phyloP scores from a whole-genome alignment of 2,888 invertebrate species.

The Drosophila mimica region DNA sequence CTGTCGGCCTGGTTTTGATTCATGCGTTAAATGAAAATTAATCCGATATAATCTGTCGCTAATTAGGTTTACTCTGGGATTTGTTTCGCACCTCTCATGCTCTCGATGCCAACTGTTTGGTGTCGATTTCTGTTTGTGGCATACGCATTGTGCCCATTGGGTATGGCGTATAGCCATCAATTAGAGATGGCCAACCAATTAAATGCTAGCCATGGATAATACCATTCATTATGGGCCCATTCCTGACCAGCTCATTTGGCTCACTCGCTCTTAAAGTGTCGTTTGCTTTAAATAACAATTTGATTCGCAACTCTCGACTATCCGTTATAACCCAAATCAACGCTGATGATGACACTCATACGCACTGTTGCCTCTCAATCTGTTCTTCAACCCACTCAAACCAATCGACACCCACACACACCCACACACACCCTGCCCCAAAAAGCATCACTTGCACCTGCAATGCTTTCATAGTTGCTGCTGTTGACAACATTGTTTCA shows the following conservation, averaged over 20 bases:
- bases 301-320: conserved; percentile 2
- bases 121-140: conserved; percentile 37
- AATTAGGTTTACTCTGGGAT: conserved; percentile 81
- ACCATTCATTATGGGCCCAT: conserved; percentile 7
- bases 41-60: conserved; percentile 81
- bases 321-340: conserved; percentile 61
- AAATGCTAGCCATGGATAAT: conserved; percentile 28
- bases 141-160: conserved; percentile 26
- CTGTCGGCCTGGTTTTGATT: conserved; percentile 75
- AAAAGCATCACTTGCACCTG: conserved; percentile 17
- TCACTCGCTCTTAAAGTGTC: neutral
- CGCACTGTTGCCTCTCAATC: conserved; percentile 75
- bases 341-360: conserved; percentile 76
- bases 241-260: neutral
- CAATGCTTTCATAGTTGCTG: conserved; percentile 52
- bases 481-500: conserved; percentile 79
- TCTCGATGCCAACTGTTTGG: conserved; percentile 32
- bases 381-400: conserved; percentile 12
- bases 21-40: conserved; percentile 82
- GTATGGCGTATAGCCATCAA: conserved; percentile 36
- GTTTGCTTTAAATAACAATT: conserved; percentile 36
- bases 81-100: conserved; percentile 74
- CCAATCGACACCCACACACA: neutral
- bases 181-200: conserved; percentile 50
- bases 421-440: neutral